phyloP scores from a whole-genome alignment of 2,888 invertebrate species.

The Drosophila anceps region DNA sequence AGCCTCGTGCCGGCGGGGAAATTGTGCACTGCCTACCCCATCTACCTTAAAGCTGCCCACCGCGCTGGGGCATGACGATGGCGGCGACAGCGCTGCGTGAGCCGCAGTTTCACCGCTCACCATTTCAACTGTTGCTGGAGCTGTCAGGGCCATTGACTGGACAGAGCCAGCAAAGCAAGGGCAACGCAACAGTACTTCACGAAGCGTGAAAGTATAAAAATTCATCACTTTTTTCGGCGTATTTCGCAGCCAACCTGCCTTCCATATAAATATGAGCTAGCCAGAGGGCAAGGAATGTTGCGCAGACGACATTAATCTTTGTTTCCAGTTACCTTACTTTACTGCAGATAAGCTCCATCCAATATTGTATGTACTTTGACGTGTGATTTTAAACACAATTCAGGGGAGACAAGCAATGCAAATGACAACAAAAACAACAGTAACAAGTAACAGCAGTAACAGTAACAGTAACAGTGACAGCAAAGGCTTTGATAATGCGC shows the following conservation, averaged over 20 bases:
- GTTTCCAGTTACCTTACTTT: conserved; percentile 25
- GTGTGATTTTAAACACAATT: conserved; percentile 17
- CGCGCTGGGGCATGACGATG: conserved; percentile 64
- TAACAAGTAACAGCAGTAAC: neutral
- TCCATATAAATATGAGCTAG: conserved; percentile 17
- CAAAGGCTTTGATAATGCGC: neutral
- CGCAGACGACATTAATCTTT: conserved; percentile 74
- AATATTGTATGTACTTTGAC: conserved; percentile 30
- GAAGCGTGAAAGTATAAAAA: conserved; percentile 81
- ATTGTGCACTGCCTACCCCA: conserved; percentile 25
- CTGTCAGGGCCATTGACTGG: conserved; percentile 71
- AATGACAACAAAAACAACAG: neutral
- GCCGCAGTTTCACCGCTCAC: conserved; percentile 44
- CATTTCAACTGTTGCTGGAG: conserved; percentile 70
- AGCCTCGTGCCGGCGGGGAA: conserved; percentile 71
- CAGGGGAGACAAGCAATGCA: neutral
- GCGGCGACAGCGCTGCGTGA: conserved; percentile 42
- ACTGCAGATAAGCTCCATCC: conserved; percentile 21
- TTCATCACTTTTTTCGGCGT: conserved; percentile 75
- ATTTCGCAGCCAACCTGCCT: conserved; percentile 53
- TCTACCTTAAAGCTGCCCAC: conserved; percentile 23
- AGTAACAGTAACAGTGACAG: conserved; percentile 1
- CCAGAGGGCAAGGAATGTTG: conserved; percentile 22
- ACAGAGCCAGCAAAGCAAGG: conserved; percentile 52
- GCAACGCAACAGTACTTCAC: conserved; percentile 48